Base-by-base conservation (phyloP, 2,797 vertebrate species). In the Brotula barbata region DNA sequence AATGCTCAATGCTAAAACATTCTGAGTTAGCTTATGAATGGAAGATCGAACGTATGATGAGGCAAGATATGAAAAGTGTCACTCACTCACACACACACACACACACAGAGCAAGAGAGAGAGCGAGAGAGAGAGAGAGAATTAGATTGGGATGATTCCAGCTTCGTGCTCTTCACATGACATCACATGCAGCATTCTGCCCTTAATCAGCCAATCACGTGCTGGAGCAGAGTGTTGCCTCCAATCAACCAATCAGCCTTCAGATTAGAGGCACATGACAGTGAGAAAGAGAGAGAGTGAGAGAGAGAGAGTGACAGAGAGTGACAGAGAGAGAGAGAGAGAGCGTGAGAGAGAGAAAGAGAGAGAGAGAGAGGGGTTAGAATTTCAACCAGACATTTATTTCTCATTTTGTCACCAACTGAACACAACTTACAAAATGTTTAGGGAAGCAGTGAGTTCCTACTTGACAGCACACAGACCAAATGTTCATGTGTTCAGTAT, bases 181-280 rank as follows among this genome's bases (percentile, higher is more conserved):
- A 51, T 68, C 71, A 56, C 56, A 19, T 73, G 58, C 1, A 66
- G 52, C 64, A 0, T 64, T 64, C 70, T 43, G 80, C 70, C 15
- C 1, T 34, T 7, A 53, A 42, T 76, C 76, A 77, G 63, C 73
- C 74, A 50, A 70, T 64, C 86, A 85, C 79, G 61, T 81, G 86
- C 64, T 42, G 86, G 61, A 39, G 54, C 63, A 34, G 62, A 36
- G 53, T 42, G 68, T 47, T 64, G 82, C 64, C 40, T 42, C 67
- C 72, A 84, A 85, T 85, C 77, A 81, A 77, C 83, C 74, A 78
- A 83, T 86, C 81, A 83, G 58, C 43, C 12, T 15, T 19, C 17
- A 66, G 70, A 76, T 56, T 56, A 52, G 45, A 64, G 34, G 54
- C 78, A 45, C 73, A 67, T 58, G 77, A 75, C 16, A 39, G 10